Percentiles rank a stretch among this genome's conserved stretches.
These are phyloP conservation scores for Pelmatolapia mariae DNA, from an alignment of 2,113 vertebrate species.

Conservation along the genomic window DNA sequence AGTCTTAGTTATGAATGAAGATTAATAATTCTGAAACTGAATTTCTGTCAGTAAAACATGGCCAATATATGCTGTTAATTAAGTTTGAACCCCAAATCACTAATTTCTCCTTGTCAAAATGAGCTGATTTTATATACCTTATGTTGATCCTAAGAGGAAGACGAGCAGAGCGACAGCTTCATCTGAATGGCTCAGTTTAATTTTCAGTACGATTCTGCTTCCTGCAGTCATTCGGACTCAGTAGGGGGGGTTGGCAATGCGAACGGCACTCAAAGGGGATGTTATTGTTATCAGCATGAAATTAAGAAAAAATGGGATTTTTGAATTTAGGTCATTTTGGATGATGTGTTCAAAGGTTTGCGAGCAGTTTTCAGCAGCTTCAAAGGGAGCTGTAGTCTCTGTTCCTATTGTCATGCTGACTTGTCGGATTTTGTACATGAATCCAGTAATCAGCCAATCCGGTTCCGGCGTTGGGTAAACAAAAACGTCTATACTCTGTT, in stretches of 20 bases:
- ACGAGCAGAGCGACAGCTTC: neutral
- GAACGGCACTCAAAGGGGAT: conserved; percentile 12
- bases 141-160: neutral
- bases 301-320: conserved; percentile 30
- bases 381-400: neutral
- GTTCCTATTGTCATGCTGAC: neutral
- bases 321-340: conserved; percentile 30
- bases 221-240: conserved; percentile 21
- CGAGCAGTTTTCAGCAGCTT: neutral
- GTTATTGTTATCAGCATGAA: conserved; percentile 36
- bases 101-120: neutral
- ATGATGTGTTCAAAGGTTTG: conserved; percentile 30
- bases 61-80: neutral
- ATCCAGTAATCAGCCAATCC: neutral
- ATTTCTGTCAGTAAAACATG: neutral
- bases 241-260: neutral
- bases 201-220: neutral
- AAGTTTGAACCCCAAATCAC: neutral
- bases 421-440: neutral
- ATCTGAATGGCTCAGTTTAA: neutral
- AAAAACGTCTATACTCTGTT: neutral
- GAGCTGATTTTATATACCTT: neutral
- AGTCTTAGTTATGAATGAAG: neutral
- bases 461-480: neutral
- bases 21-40: neutral